Evolutionary conservation across 2,113 vertebrate species (phyloP), one percentile per base, ranked within the genome.

Genomic region (Brienomyrus brachyistius): DNA sequence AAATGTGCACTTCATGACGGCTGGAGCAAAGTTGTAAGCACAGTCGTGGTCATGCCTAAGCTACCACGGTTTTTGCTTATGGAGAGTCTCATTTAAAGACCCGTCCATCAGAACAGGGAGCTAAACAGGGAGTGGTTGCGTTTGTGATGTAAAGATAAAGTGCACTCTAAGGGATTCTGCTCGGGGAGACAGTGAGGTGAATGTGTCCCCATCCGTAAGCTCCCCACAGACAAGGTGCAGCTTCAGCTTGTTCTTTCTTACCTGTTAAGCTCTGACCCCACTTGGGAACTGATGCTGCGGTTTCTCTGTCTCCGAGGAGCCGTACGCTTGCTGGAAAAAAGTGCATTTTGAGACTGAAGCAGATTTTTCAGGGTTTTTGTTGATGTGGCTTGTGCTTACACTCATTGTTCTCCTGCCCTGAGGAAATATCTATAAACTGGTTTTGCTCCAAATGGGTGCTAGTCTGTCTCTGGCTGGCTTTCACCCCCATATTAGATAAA

Each of bases 291-390:
- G 27, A 87, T 54, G 23, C 51, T 19, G 85, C 50, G 1, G 13
- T 54, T 87, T 52, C 21, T 27, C 23, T 27, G 48, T 51, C 47
- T 86, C 50, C 2, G 17, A 40, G 47, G 47, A 80, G n/a, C 66
- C 47, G 13, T 21, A 45, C 45, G 9, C 40, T 80, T 80, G 19
- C 21, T 40, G 48, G 48, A 51, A 43, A 89, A 80, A 82, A 21
- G 59, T 23, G 74, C 19, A 43, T 48, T 48, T 15, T 31, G 17
- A 6, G 21, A 27, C 82, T 62, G 40, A 83, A 83, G 86, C 88
- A 77, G 50, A 52, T 27, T 51, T 86, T 86, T 48, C 48, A 45
- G 31, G 66, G 48, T 66, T 90, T 35, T 35, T 47, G 90, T 88
- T 88, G 86, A 90, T 23, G 17, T 23, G 54, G 80, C 56, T 2